phyloP scores from a whole-genome alignment of 2,113 vertebrate genomes.

The Camelus dromedarius region DNA sequence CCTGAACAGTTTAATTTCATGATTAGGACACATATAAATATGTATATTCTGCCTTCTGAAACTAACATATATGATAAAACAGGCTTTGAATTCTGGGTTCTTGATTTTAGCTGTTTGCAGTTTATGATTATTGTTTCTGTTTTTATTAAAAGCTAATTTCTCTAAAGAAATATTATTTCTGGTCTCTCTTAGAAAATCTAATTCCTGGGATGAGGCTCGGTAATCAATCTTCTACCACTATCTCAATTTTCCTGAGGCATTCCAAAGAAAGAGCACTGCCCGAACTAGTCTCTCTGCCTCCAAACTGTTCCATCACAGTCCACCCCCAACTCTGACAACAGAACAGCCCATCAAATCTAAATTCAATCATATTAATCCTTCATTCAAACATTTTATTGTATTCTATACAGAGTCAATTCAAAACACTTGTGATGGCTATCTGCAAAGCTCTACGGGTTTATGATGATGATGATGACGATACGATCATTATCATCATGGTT shows the following conservation, averaged over 20 bases:
- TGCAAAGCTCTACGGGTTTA: background rate
- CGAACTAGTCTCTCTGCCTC: background rate
- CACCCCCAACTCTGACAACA: background rate
- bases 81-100: background rate
- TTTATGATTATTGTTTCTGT: background rate
- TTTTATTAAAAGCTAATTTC: background rate
- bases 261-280: background rate
- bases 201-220: background rate
- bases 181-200: background rate
- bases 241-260: background rate
- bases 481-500: background rate
- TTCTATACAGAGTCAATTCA: background rate
- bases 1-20: background rate
- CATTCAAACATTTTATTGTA: background rate
- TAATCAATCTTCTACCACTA: background rate
- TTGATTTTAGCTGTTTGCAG: background rate
- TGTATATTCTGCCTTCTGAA: background rate
- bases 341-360: background rate
- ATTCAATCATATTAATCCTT: background rate
- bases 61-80: background rate
- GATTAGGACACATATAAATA: background rate
- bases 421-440: background rate
- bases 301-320: background rate
- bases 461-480: background rate
- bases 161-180: background rate